A percentile compares a stretch with the other conserved stretches of the same genome.
These are phyloP conservation scores for Pygoscelis antarcticus DNA, from an alignment of 2,113 vertebrate genomes.

Conservation along the genomic window DNA sequence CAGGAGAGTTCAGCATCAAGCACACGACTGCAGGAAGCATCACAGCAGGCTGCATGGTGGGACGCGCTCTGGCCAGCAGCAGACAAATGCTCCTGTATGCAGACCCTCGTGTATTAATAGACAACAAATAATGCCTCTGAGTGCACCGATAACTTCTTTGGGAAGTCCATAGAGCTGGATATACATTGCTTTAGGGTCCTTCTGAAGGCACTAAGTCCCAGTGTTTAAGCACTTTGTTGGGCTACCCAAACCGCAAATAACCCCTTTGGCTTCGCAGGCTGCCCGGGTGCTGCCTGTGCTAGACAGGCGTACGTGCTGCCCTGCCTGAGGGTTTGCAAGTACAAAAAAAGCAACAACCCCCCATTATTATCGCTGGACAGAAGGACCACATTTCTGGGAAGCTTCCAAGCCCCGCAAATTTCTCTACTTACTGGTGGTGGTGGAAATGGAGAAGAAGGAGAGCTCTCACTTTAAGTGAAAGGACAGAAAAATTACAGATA, in stretches of 20 bases:
- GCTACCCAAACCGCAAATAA: not conserved
- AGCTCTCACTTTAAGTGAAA: not conserved
- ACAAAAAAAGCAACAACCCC: not conserved
- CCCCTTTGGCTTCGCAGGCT: fast-evolving
- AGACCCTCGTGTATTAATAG: fast-evolving
- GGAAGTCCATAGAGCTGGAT: fast-evolving
- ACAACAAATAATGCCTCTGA: not conserved
- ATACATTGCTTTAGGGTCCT: not conserved
- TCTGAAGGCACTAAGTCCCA: not conserved
- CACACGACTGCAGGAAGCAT: not conserved
- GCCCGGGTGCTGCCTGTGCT: fast-evolving
- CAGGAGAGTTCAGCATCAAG: not conserved
- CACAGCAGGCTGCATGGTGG: fast-evolving
- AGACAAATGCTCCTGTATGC: fast-evolving
- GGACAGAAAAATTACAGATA: not conserved
- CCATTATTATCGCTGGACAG: not conserved
- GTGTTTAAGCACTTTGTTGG: not conserved
- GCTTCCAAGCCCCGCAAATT: not conserved
- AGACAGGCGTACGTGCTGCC: fast-evolving
- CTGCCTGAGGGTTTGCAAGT: not conserved
- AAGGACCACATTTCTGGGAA: fast-evolving
- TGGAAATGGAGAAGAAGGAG: not conserved
- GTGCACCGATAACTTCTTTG: fast-evolving
- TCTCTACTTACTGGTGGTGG: not conserved
- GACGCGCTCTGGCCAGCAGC: not conserved